Evolutionary conservation across 2,888 invertebrate genomes (phyloP).

Genomic region (Caenorhabditis auriculariae): DNA sequence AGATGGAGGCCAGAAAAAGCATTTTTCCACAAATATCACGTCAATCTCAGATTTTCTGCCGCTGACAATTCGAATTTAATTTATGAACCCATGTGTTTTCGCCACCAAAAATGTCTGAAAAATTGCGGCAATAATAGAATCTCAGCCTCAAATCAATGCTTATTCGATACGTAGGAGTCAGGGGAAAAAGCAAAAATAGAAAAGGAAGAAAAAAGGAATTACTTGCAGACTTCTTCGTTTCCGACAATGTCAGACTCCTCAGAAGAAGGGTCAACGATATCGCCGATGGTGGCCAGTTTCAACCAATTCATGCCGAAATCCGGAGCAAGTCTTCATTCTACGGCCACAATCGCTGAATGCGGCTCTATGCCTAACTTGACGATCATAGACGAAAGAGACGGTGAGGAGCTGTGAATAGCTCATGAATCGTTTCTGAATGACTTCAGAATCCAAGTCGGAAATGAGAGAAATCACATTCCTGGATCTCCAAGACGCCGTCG

Average conservation of each 20-base stretch:
- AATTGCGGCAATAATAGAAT: no score
- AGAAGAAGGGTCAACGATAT: constrained; percentile 40
- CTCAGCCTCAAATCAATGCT: no score
- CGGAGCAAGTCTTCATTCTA: constrained; percentile 4
- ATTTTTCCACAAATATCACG: neutral
- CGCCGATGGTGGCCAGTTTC: constrained; percentile 31
- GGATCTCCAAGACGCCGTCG: constrained; percentile 21
- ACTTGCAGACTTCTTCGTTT: constrained; percentile 58
- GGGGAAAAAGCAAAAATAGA: neutral
- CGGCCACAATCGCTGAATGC: constrained; percentile 29
- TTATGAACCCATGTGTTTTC: no score
- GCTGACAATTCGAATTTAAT: neutral
- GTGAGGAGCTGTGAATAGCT: neutral
- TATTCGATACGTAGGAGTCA: neutral
- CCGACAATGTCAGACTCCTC: constrained; percentile 53
- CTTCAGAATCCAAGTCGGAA: constrained; percentile 8
- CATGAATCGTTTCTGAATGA: neutral
- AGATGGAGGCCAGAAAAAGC: neutral
- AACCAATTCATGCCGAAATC: constrained; percentile 22
- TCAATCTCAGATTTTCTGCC: constrained; percentile 3
- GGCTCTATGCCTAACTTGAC: constrained; percentile 36
- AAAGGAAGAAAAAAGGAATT: neutral
- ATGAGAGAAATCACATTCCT: constrained; percentile 16
- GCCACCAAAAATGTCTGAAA: no score
- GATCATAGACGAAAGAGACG: constrained; percentile 12